Evolutionary conservation across 2,888 invertebrate genomes (phyloP).

Genomic region (Rhagium mordax): DNA sequence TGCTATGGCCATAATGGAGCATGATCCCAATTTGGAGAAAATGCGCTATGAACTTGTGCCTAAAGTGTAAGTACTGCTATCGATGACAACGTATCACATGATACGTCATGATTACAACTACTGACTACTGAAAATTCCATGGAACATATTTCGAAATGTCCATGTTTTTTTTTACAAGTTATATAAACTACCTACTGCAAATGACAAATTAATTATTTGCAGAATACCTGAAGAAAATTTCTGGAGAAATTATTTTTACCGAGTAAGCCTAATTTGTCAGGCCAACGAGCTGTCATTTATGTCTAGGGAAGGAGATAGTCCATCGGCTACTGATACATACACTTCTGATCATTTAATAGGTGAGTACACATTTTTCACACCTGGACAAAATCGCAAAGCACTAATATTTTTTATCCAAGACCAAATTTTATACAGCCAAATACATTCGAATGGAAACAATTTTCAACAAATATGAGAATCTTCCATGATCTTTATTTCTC

Average conservation of each 20-base stretch:
- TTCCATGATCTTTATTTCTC: too few species aligned
- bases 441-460: too few species aligned
- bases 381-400: conserved; percentile 14
- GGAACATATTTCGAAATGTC: too few species aligned
- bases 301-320: conserved; percentile 67
- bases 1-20: conserved; percentile 94
- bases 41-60: conserved; percentile 99
- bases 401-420: too few species aligned
- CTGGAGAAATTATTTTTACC: conserved; percentile 99
- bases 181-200: too few species aligned
- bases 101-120: too few species aligned
- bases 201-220: conserved; percentile 57
- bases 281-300: conserved; percentile 82
- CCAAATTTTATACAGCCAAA: too few species aligned
- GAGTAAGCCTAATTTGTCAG: conserved; percentile 98
- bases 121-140: too few species aligned
- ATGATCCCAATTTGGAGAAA: conserved; percentile 96
- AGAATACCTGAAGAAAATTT: conserved; percentile 98
- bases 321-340: conserved; percentile 62
- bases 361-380: conserved; percentile 47
- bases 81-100: too few species aligned
- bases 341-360: conserved; percentile 67
- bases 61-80: conserved; percentile 85
- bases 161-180: too few species aligned
- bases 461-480: too few species aligned